Conservation (phyloP, 2,113 vertebrate genomes). For the Egretta garzetta region DNA sequence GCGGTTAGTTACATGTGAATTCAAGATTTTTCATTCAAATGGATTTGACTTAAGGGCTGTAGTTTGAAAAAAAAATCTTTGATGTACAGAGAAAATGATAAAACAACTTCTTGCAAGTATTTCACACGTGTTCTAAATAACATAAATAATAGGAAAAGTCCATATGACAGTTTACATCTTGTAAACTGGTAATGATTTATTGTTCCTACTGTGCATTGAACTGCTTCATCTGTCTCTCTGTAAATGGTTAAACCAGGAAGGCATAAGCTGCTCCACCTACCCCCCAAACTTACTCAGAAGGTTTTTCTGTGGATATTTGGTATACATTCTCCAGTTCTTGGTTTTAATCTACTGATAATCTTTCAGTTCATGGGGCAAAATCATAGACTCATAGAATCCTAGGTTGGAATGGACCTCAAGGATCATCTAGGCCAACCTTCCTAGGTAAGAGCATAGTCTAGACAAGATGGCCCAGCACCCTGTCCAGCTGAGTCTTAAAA, state of each 20-base stretch:
- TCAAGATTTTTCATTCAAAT: background rate
- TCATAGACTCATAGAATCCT: no score
- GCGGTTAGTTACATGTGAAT: background rate
- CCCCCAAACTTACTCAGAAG: no score
- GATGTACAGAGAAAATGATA: background rate
- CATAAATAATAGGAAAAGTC: background rate
- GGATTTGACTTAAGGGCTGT: background rate
- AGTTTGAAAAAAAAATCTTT: background rate
- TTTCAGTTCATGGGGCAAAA: background rate
- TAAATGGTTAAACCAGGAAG: background rate
- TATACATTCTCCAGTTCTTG: background rate
- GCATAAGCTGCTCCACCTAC: background rate
- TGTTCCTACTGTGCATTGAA: background rate
- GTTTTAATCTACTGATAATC: background rate
- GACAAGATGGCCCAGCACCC: no score
- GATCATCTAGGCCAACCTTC: no score
- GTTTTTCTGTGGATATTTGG: background rate
- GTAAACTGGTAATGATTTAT: background rate
- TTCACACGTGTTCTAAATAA: background rate
- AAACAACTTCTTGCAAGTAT: background rate
- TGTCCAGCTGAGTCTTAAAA: no score
- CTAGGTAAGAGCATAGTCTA: no score
- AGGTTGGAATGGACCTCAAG: no score
- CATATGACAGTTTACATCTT: background rate
- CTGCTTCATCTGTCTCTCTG: background rate